Evolutionary conservation across 92 coral and sea anemone species (phyloP).

Genomic region (Phenganax stokvisi): DNA sequence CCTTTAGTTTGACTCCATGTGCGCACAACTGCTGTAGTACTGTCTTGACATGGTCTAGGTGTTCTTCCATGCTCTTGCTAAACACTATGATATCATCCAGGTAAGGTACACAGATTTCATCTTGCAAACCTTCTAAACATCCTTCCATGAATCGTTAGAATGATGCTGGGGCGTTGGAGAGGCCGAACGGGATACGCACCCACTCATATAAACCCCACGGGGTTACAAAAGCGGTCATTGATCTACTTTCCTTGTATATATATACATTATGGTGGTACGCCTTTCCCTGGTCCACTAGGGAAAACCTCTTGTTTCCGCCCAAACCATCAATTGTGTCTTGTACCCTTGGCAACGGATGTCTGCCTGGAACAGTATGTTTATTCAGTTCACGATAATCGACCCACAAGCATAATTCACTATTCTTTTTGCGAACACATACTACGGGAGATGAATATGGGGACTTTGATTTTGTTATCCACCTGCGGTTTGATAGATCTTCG

Average conservation of each 20-base stretch:
- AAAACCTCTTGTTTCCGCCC: slow-evolving; percentile 36
- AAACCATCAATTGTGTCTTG: slow-evolving; percentile 7
- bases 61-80: slow-evolving; percentile 43
- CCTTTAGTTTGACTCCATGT: slow-evolving; percentile 20
- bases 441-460: slow-evolving; percentile 31
- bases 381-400: slow-evolving; percentile 27
- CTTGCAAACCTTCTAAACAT: slow-evolving; percentile 8
- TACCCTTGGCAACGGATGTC: slow-evolving; percentile 22
- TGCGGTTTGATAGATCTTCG: slow-evolving; percentile 26
- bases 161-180: slow-evolving; percentile 20
- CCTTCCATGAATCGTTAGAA: slow-evolving; percentile 8
- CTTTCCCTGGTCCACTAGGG: slow-evolving; percentile 38
- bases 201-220: slow-evolving; percentile 50
- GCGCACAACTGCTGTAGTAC: background rate
- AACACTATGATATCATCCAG: slow-evolving; percentile 41
- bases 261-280: slow-evolving; percentile 39
- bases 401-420: slow-evolving; percentile 22
- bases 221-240: slow-evolving; percentile 36
- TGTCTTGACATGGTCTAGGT: slow-evolving; percentile 13
- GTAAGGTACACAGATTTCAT: background rate
- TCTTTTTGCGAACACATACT: slow-evolving; percentile 37
- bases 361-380: background rate
- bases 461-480: slow-evolving; percentile 8
- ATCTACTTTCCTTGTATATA: background rate
- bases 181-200: slow-evolving; percentile 44